These are phyloP conservation scores for Psettodes erumei DNA, from an alignment of 2,113 vertebrate species.

Conservation along the genomic window DNA sequence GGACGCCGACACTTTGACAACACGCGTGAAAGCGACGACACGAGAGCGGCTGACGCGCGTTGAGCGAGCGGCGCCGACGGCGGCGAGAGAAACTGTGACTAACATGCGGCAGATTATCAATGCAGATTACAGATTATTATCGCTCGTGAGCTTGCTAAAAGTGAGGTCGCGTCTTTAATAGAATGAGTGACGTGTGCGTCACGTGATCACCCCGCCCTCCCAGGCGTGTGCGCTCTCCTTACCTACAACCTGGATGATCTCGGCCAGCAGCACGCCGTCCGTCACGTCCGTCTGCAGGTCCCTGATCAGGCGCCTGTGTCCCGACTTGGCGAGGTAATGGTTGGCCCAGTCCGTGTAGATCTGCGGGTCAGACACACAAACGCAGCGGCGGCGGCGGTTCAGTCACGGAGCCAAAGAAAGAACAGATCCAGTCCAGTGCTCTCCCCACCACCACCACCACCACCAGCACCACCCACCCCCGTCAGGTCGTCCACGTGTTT, in stretches of 20 bases:
- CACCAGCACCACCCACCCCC: too few species aligned
- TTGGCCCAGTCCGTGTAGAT: slow-evolving; percentile 99
- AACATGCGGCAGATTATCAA: not conserved
- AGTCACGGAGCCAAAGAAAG: slow-evolving; percentile 32
- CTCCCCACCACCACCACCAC: too few species aligned
- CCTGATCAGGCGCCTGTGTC: slow-evolving; percentile 96
- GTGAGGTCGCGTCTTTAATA: not conserved
- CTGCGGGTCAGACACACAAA: slow-evolving; percentile 82
- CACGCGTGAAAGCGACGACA: too few species aligned
- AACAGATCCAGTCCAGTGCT: slow-evolving; percentile 29
- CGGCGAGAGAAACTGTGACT: not conserved
- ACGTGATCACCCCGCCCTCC: too few species aligned
- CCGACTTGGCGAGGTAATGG: slow-evolving; percentile 97
- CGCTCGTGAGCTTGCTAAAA: too few species aligned
- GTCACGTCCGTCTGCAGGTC: slow-evolving; percentile 97
- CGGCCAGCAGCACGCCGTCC: slow-evolving; percentile 94
- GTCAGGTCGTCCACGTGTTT: slow-evolving; percentile 40
- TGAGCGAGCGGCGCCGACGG: too few species aligned
- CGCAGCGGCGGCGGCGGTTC: slow-evolving; percentile 38
- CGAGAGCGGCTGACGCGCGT: too few species aligned
- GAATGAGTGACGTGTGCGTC: not conserved
- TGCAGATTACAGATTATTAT: not conserved
- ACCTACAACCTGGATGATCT: slow-evolving; percentile 99
- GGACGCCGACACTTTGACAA: slow-evolving; percentile 4
- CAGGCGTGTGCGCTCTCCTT: slow-evolving; percentile 76